Percentiles rank a stretch among this genome's conserved stretches.
Evolutionary conservation across 2,113 vertebrate species (phyloP).

Genomic region (Nettapus auritus): DNA sequence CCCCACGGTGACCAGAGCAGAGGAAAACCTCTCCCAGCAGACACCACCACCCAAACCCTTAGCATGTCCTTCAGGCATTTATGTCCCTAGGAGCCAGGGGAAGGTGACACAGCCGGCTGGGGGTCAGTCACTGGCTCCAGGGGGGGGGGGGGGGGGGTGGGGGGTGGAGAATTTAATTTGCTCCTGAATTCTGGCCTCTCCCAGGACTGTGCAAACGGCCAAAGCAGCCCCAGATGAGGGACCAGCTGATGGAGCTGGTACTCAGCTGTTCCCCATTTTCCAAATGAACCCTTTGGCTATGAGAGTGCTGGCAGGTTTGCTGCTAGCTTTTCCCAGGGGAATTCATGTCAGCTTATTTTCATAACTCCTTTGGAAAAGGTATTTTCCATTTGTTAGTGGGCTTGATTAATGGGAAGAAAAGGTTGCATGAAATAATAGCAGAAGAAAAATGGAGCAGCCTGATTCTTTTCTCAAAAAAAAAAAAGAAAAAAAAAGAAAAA

Average conservation of each 20-base stretch:
- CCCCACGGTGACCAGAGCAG: background rate
- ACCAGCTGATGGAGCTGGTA: background rate
- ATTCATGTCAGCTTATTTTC: background rate
- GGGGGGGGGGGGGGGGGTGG: no score
- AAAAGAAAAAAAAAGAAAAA: background rate
- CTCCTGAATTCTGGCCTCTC: background rate
- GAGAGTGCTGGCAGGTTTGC: background rate
- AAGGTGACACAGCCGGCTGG: background rate
- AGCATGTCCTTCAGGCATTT: background rate
- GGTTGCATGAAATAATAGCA: background rate
- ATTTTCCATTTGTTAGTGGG: background rate
- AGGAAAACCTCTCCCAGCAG: background rate
- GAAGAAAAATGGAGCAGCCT: background rate
- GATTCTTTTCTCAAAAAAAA: background rate
- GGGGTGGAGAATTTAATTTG: background rate
- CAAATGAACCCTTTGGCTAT: background rate
- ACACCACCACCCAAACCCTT: background rate
- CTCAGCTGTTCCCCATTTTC: background rate
- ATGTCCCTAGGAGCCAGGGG: accelerated
- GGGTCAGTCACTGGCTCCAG: no score
- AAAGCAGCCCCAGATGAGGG: background rate
- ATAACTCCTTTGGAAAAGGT: background rate
- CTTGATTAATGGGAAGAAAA: background rate
- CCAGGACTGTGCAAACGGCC: background rate
- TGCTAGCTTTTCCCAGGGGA: background rate